phyloP scores from a whole-genome alignment of 2,797 vertebrate genomes.

The Poecilia velifera region DNA sequence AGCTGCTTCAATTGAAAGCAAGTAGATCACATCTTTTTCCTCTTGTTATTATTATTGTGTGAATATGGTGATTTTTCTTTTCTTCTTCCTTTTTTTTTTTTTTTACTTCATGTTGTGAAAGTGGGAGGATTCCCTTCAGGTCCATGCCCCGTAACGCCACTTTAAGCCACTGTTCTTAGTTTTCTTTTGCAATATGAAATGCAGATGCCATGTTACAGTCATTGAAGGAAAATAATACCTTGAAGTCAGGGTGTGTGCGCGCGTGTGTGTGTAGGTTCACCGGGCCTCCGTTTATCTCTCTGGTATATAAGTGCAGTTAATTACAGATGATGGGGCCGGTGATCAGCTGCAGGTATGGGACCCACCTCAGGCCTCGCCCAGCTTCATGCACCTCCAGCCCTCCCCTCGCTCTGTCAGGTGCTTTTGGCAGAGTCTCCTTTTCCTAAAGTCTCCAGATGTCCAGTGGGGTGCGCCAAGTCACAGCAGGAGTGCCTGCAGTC shows the following conservation, averaged over 20 bases:
- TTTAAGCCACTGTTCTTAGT: not conserved
- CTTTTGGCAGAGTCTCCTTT: conserved; percentile 87
- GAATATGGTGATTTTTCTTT: not conserved
- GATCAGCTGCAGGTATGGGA: conserved; percentile 84
- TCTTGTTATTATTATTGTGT: not conserved
- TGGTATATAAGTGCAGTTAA: conserved; percentile 79
- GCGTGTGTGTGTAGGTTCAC: conserved; percentile 28
- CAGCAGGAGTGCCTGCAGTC: conserved; percentile 90
- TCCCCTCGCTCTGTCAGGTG: conserved; percentile 78
- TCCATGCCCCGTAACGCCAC: not conserved
- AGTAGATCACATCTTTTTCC: not conserved
- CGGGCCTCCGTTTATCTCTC: conserved; percentile 49
- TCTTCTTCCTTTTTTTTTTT: not conserved
- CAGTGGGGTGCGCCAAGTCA: conserved; percentile 93
- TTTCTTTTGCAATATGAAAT: not conserved
- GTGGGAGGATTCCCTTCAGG: not conserved
- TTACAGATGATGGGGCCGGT: conserved; percentile 81
- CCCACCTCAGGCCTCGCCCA: conserved; percentile 82
- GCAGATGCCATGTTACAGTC: not conserved
- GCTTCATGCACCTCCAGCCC: conserved; percentile 63
- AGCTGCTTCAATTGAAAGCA: not conserved
- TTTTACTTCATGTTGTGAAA: not conserved
- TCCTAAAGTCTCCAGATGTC: conserved; percentile 94
- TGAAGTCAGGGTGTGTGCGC: conserved; percentile 7
- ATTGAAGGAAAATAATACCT: conserved; percentile 31